Evolutionary conservation across 2,888 invertebrate genomes (phyloP), one percentile per base, ranked within the genome.

Genomic region (Sturmia bella): DNA sequence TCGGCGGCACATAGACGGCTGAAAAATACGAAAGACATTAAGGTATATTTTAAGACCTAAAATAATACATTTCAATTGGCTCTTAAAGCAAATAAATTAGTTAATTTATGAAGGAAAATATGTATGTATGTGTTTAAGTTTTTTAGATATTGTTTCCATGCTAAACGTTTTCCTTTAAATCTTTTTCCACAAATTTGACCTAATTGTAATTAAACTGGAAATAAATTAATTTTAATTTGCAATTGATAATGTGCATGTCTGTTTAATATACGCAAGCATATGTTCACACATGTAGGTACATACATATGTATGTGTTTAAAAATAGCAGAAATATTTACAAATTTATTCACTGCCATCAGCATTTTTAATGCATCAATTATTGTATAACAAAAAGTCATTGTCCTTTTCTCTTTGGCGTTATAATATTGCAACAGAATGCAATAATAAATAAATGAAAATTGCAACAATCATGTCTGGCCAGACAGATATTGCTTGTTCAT

Each of bases 301-400:
- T 37, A 13, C 41, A 0, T 52, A 21, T 56, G 41, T 19, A 19
- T 5, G 15, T 59, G 21, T n/a, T 17, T 41, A 17, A 15, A n/a
- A 61, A 7, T 12, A 63, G 43, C 32, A 39, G 12, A 50, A 39
- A 17, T 19, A 41, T 52, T 37, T 39, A 41, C 45, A 27, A 45
- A 56, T 24, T 66, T 41, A 50, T 66, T 41, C 57, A 41, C 19
- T 59, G 59, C 27, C 54, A 64, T 57, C 64, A 39, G 39, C 19
- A 66, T 56, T 56, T 43, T 64, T 37, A 73, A 48, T 66, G 57
- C 66, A 50, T 75, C 41, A 57, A 57, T 75, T 68, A 50, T 75
- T 75, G 32, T 50, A 75, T 75, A 75, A 66, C 59, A 66, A 68
- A 66, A 66, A 73, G 75, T 68, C 75, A 75, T 75, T 68, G 75